Evolutionary conservation across 2,888 invertebrate genomes (phyloP).

Genomic region (Drosophila nr. perissopoda): DNA sequence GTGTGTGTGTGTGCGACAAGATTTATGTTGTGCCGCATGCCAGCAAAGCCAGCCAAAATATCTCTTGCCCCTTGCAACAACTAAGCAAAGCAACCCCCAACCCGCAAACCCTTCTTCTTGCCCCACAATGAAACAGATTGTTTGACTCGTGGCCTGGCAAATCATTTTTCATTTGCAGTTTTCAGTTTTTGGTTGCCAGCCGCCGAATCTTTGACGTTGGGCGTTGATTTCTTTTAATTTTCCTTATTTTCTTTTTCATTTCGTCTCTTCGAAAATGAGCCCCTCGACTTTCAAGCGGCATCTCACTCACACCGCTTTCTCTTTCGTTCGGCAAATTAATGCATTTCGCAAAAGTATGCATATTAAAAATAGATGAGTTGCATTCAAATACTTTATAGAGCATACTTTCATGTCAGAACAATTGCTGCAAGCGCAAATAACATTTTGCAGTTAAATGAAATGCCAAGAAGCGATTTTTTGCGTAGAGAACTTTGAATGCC

Average conservation of each 20-base stretch:
- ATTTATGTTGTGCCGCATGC: slow-evolving; percentile 79
- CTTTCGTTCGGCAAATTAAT: slow-evolving; percentile 12
- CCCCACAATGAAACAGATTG: slow-evolving; percentile 22
- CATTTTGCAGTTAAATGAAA: slow-evolving; percentile 2
- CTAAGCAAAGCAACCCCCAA: background rate
- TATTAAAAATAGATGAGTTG: slow-evolving; percentile 13
- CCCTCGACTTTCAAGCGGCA: background rate
- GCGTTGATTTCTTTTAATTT: slow-evolving; percentile 26
- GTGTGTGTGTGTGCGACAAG: slow-evolving; percentile 39
- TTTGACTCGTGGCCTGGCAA: slow-evolving; percentile 69
- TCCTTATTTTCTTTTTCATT: slow-evolving; percentile 13
- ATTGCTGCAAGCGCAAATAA: slow-evolving; percentile 3
- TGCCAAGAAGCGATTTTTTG: background rate
- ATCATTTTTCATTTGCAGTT: slow-evolving; percentile 67
- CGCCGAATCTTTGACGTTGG: slow-evolving; percentile 43
- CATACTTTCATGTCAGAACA: slow-evolving; percentile 6
- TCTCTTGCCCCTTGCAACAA: background rate
- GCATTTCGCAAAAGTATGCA: slow-evolving; percentile 16
- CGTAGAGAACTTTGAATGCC: background rate
- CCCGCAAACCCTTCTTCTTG: background rate
- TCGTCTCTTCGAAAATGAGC: background rate
- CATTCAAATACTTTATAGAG: slow-evolving; percentile 5
- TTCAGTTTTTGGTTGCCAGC: slow-evolving; percentile 19
- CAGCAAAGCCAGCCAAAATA: slow-evolving; percentile 51
- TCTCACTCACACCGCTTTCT: slow-evolving; percentile 5